Evolutionary conservation across 2,113 vertebrate genomes (phyloP), one percentile per base, ranked within the genome.

Genomic region (Paramisgurnus dabryanus): DNA sequence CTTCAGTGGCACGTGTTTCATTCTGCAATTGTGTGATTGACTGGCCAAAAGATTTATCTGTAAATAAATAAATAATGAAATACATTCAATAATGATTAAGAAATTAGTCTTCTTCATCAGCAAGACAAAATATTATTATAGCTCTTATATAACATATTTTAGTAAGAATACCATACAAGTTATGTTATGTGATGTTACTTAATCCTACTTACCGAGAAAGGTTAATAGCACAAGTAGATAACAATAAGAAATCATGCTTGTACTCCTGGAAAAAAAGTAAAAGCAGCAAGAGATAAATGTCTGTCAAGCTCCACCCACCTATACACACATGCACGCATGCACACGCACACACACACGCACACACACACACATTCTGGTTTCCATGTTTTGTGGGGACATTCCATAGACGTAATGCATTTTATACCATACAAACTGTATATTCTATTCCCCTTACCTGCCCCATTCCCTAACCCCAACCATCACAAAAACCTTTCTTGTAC

Each of bases 41-140:
- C 55, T 69, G 76, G 5, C 12, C 50, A 67, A 18, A 34, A 27
- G 49, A 78, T 27, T 67, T 13, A 18, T 13, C 76, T 78, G 76
- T 11, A 67, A 45, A 58, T 18, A 67, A 45, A 58, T 18, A 12
- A 6, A 72, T 4, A 39, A 5, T 22, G 8, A 60, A 57, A n/a
- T 12, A 73, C 11, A 67, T 2, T 11, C 17, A 41, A 9, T n/a
- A 18, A n/a, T 39, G 6, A 17, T 40, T 40, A 47, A 27, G 34
- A 55, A 15, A 50, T 4, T 6, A 55, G 8, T 66, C 2, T 43
- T 53, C 27, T 3, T 34, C 27, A 27, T 50, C 34, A 18, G 5
- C 27, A 34, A 34, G 27, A 34, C 27, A 34, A 9, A 53, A 50
- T 70, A 43, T 45, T 4, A n/a, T 0, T 43, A 15, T 40, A 41